Percentiles rank a stretch among this genome's conserved stretches.
Conservation (phyloP, 1,140 invertebrate genomes). For the Anastrepha obliqua region DNA sequence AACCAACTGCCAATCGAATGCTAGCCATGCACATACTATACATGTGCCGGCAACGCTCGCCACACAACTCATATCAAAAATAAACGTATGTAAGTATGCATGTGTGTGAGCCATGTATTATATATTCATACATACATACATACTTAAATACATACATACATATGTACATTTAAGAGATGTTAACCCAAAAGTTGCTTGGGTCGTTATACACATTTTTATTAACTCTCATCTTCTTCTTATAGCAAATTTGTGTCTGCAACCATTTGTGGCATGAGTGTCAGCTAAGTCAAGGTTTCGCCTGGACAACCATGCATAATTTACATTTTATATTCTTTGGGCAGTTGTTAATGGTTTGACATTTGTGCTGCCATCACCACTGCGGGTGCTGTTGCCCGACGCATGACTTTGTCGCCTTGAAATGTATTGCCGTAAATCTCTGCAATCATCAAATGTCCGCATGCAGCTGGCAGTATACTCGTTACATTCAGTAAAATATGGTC, state of each 20-base stretch:
- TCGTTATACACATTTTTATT: not conserved
- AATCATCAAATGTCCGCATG: constrained; percentile 27
- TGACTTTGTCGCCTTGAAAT: not conserved
- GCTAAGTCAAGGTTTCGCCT: not conserved
- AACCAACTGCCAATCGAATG: too few species aligned
- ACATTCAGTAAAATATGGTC: not conserved
- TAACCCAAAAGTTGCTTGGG: not conserved
- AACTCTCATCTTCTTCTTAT: not conserved
- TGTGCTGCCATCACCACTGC: not conserved
- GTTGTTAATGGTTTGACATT: constrained; percentile 28
- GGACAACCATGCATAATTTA: constrained; percentile 5
- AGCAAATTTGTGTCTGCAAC: not conserved
- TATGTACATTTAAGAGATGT: too few species aligned
- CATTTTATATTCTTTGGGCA: constrained; percentile 1
- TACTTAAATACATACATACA: not conserved
- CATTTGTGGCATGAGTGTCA: not conserved
- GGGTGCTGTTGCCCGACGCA: not conserved
- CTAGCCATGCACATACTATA: too few species aligned
- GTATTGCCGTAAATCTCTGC: constrained; percentile 16
- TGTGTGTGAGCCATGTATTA: not conserved
- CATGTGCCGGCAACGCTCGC: too few species aligned
- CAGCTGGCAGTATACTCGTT: constrained; percentile 22
- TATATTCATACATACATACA: not conserved
- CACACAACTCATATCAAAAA: too few species aligned
- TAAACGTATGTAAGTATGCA: too few species aligned